phyloP scores from a whole-genome alignment of 2,797 vertebrate species.

The Tapera naevia region DNA sequence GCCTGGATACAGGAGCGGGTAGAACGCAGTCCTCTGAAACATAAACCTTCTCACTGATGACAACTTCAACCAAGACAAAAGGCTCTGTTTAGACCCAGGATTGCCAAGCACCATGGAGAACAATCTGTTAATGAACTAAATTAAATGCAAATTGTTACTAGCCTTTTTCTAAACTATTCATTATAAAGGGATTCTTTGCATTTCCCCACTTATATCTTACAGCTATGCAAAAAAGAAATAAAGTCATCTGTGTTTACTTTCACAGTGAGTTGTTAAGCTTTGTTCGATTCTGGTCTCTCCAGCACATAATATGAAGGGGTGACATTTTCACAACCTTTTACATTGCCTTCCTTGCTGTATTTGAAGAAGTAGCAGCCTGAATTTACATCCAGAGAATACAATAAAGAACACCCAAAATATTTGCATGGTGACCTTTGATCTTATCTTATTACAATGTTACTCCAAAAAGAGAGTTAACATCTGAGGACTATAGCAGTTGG shows the following conservation, averaged over 20 bases:
- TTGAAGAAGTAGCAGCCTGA: neutral
- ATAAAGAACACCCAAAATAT: neutral
- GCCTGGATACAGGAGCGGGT: neutral
- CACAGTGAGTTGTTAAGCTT: neutral
- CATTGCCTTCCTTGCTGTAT: neutral
- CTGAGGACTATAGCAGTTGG: neutral
- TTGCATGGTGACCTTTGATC: neutral
- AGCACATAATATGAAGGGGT: neutral
- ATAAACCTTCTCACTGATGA: neutral
- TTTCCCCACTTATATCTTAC: neutral
- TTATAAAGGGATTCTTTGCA: neutral
- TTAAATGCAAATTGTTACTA: neutral
- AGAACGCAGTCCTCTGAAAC: neutral
- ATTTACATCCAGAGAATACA: neutral
- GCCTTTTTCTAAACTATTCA: neutral
- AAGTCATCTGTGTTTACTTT: neutral
- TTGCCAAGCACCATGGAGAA: rapidly evolving
- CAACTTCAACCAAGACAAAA: neutral
- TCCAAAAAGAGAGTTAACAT: neutral
- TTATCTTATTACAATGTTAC: neutral
- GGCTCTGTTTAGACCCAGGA: neutral
- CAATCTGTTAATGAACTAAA: neutral
- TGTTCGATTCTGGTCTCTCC: neutral
- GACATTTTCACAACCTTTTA: neutral
- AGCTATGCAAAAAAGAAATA: neutral